A percentile compares a stretch with the other conserved stretches of the same genome.
phyloP scores from a whole-genome alignment of 2,888 invertebrate genomes.

The Dimorphilus gyrociliatus region DNA sequence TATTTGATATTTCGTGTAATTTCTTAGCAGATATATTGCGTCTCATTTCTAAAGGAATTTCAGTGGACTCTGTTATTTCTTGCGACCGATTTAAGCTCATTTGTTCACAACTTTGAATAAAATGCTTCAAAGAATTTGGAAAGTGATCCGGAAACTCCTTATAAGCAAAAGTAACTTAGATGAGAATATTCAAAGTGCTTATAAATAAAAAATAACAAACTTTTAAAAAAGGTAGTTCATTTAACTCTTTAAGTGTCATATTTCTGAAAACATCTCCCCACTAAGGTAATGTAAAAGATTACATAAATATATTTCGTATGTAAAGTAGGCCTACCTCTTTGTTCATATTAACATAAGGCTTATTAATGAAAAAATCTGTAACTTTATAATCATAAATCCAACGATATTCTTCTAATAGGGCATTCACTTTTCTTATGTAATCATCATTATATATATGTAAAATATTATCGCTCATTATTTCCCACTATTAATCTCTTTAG shows the following conservation, averaged over 20 bases:
- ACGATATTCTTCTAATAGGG: conserved; percentile 12
- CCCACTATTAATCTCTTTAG: no score
- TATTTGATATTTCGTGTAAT: conserved; percentile 23
- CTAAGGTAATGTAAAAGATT: no score
- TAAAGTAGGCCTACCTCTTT: conserved; percentile 17
- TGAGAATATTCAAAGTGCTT: no score
- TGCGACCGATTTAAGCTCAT: conserved; percentile 9
- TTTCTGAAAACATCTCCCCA: no score
- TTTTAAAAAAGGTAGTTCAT: no score
- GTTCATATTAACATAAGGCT: conserved; percentile 16
- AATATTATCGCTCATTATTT: no score
- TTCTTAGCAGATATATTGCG: conserved; percentile 30
- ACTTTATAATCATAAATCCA: conserved; percentile 25
- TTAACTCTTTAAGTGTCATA: no score
- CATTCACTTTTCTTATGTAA: no score
- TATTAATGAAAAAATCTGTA: conserved; percentile 18
- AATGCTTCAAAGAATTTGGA: conserved; percentile 13
- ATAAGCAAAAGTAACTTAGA: no score
- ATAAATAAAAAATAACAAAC: no score
- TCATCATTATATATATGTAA: no score
- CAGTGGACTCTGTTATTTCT: conserved; percentile 2
- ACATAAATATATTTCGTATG: no score
- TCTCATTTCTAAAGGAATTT: conserved; percentile 9
- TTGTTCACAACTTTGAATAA: conserved; percentile 8
- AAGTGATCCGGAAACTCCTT: conserved; percentile 11